Conservation (phyloP, 2,888 invertebrate species). For the Phymatocera aterrima region DNA sequence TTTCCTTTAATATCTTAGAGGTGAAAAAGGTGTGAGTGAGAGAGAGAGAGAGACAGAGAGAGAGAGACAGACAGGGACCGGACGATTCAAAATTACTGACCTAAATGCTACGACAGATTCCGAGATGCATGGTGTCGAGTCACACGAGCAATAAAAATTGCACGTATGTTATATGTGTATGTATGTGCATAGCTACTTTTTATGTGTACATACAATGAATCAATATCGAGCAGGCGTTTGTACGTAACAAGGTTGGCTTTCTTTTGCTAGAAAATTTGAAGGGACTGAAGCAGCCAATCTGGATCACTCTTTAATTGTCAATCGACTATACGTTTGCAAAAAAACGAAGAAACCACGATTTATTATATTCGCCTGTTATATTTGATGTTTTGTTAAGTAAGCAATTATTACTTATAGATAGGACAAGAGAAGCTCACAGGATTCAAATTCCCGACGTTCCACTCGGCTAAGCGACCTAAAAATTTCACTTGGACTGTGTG, state of each 20-base stretch:
- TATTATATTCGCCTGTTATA: constrained; percentile 26
- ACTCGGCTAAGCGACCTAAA: constrained; percentile 36
- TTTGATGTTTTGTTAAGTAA: constrained; percentile 19
- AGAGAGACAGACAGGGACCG: background rate
- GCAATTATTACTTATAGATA: constrained; percentile 23
- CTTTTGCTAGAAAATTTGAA: constrained; percentile 22
- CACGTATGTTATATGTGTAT: constrained; percentile 4
- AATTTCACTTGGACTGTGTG: constrained; percentile 20
- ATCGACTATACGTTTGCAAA: background rate
- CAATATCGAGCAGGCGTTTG: constrained; percentile 41
- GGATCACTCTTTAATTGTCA: constrained; percentile 14
- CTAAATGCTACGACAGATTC: constrained; percentile 11
- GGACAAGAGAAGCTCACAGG: constrained; percentile 11
- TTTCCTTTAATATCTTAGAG: constrained; percentile 18
- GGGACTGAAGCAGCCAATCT: constrained; percentile 19
- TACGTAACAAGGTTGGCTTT: constrained; percentile 32
- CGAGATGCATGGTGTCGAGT: background rate
- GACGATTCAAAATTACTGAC: constrained; percentile 24
- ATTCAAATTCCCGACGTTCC: background rate
- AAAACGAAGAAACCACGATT: background rate
- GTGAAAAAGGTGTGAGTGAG: constrained; percentile 11
- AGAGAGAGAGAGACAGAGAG: constrained; percentile 4
- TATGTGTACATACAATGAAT: background rate
- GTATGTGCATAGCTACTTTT: background rate
- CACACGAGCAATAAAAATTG: background rate